Percentiles rank a stretch among this genome's conserved stretches.
Evolutionary conservation across 2,888 invertebrate genomes (phyloP).

Genomic region (Sinelater perroti): DNA sequence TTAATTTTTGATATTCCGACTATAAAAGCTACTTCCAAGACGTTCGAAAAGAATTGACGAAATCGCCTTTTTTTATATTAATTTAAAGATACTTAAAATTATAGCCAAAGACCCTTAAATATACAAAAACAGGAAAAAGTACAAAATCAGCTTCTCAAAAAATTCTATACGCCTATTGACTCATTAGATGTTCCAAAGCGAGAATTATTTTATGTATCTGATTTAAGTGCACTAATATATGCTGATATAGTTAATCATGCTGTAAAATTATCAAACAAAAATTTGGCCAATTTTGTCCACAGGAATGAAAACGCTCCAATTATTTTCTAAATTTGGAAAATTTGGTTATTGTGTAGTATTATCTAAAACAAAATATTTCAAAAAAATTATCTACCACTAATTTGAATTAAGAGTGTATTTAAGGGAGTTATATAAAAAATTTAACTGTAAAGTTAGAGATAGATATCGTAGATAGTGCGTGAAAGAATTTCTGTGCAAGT

Average conservation of each 20-base stretch:
- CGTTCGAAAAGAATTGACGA: background rate
- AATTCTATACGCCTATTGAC: background rate
- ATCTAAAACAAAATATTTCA: background rate
- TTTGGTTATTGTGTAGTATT: background rate
- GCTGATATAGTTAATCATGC: background rate
- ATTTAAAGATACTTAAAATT: slow-evolving; percentile 51
- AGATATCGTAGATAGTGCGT: background rate
- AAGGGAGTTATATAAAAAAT: background rate
- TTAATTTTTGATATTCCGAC: background rate
- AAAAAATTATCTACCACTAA: background rate
- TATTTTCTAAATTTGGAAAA: background rate
- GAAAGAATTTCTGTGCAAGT: background rate
- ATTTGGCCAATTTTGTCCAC: background rate
- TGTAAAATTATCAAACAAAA: background rate
- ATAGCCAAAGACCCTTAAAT: slow-evolving; percentile 23
- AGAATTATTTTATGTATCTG: background rate
- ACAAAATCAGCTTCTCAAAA: background rate
- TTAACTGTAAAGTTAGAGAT: background rate
- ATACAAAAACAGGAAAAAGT: background rate
- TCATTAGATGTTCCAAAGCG: background rate
- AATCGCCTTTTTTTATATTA: background rate
- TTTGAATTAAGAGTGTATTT: background rate
- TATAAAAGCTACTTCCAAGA: background rate
- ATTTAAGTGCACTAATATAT: background rate
- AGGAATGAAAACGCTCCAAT: background rate